phyloP scores from a whole-genome alignment of 2,113 vertebrate genomes.

The Tragelaphus buxtoni region DNA sequence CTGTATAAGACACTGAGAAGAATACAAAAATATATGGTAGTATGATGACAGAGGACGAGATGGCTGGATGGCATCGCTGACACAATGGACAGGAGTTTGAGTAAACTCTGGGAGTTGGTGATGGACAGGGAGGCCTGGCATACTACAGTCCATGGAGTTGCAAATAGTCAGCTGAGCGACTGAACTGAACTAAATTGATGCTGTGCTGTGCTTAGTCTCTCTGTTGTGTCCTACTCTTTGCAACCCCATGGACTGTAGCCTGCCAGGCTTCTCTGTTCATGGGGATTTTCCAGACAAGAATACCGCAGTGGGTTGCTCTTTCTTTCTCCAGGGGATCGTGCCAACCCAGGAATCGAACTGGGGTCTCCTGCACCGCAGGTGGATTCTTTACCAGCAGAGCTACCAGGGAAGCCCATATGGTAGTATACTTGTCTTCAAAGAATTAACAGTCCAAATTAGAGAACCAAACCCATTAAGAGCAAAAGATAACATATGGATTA shows the following conservation, averaged over 20 bases:
- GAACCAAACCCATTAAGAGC: neutral
- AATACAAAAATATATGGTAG: neutral
- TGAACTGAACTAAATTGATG: neutral
- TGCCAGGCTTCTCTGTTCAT: neutral
- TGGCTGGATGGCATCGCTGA: neutral
- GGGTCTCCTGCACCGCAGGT: neutral
- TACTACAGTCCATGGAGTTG: neutral
- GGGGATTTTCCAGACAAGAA: neutral
- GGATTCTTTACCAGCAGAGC: neutral
- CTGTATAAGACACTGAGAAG: neutral
- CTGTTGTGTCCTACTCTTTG: neutral
- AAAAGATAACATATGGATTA: neutral
- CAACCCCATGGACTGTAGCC: neutral
- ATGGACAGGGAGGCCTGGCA: neutral
- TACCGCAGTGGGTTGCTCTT: neutral
- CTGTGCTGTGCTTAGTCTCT: neutral
- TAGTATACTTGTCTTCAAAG: neutral
- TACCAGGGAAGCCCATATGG: neutral
- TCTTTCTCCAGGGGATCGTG: neutral
- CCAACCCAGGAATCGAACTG: neutral
- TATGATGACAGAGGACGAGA: neutral
- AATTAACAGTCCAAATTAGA: neutral
- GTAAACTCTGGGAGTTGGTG: neutral
- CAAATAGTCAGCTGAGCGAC: fast-evolving
- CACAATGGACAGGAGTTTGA: neutral